Base-by-base conservation (phyloP, 2,797 vertebrate genomes). In the Steatocranus sp. region DNA sequence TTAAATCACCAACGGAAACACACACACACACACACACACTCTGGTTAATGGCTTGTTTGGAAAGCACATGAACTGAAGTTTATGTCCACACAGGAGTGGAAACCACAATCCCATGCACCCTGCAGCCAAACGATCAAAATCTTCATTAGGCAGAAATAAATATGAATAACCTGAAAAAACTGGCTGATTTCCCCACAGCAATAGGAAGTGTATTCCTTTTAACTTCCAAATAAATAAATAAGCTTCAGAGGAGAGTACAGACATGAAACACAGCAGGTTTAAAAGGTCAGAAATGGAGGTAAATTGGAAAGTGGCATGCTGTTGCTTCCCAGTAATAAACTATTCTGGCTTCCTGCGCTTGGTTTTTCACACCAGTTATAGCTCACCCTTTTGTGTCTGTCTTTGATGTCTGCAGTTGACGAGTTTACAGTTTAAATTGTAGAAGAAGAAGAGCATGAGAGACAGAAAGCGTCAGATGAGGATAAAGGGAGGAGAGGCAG, bases 351-450 rank as follows among this genome's bases (percentile, higher is more conserved):
- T 82, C 75, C 70, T 76, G 80, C 83, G 85, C 85, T 87, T 84
- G 83, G 50, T 85, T 87, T 89, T 93, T 89, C 90, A 86, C 63
- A 90, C 66, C 80, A 79, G 84, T 88, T 87, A 86, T 80, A 85
- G 81, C 58, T 86, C 58, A n/a, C 86, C 83, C 85, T 86, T 41
- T 83, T 70, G 84, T 83, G 75, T 88, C 82, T 86, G 75, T 82
- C 89, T 91, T 92, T 94, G 92, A 93, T 93, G 88, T 91, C 76
- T 81, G 81, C n/a, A 76, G 88, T 76, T 91, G 89, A 92, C 87
- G 77, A 84, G 73, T 89, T 91, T 91, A 79, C 36, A 81, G 85
- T 48, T 20, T 68, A 70, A 89, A 86, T 81, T 83, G 85, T 74
- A 78, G 75, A 68, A 53, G 82, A 84, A 78, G 46, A 79, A 78